A percentile compares a stretch with the other conserved stretches of the same genome.
These are phyloP conservation scores for Caenorhabditis sp. DNA, from an alignment of 2,888 invertebrate genomes.

Conservation along the genomic window DNA sequence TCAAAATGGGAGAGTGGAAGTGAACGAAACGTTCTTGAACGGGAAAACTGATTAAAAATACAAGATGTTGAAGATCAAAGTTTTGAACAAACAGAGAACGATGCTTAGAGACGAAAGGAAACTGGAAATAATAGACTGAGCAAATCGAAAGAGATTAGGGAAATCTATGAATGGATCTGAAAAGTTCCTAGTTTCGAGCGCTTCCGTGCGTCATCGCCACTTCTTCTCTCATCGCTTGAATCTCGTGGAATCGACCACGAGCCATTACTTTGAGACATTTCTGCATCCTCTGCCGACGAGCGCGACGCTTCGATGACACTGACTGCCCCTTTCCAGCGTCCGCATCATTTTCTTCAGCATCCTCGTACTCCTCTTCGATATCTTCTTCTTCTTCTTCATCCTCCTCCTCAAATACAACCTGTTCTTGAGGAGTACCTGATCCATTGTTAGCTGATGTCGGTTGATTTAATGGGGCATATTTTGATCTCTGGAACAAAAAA, in stretches of 20 bases:
- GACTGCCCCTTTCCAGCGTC: conserved; percentile 59
- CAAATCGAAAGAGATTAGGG: conserved; percentile 14
- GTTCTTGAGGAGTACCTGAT: conserved; percentile 19
- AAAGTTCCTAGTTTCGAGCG: conserved; percentile 21
- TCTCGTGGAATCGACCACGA: conserved; percentile 80
- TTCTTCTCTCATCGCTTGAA: conserved; percentile 77
- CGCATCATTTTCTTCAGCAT: conserved; percentile 53
- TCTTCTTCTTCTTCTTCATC: conserved; percentile 60
- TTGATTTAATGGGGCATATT: conserved; percentile 46
- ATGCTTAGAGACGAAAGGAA: conserved; percentile 6
- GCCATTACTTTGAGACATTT: conserved; percentile 77
- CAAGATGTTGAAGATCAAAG: background rate
- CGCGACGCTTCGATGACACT: conserved; percentile 71
- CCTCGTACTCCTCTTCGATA: conserved; percentile 65
- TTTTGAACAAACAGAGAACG: conserved; percentile 1
- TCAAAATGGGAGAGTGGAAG: background rate
- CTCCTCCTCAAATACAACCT: background rate
- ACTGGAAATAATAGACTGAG: conserved; percentile 4
- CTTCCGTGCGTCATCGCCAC: conserved; percentile 51
- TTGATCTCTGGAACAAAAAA: conserved; percentile 23
- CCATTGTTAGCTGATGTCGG: conserved; percentile 21
- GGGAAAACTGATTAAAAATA: conserved; percentile 12
- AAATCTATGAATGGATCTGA: conserved; percentile 16
- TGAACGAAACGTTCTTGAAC: conserved; percentile 28
- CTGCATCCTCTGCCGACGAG: conserved; percentile 71